Evolutionary conservation across 2,113 vertebrate genomes (phyloP).

Genomic region (Tricholaema leucomelas): DNA sequence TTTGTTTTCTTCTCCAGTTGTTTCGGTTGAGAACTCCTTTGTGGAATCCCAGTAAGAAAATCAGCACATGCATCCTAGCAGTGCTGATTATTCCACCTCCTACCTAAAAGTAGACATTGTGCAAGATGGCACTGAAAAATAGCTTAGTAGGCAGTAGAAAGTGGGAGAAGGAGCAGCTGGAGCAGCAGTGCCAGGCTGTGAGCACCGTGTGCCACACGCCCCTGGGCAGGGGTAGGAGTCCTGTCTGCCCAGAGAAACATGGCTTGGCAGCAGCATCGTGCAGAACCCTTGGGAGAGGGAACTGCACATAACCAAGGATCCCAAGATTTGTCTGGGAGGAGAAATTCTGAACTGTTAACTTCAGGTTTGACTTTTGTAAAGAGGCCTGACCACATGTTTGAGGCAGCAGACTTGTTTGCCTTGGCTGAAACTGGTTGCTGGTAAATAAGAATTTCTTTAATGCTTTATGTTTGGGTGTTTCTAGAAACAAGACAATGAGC

Average conservation of each 20-base stretch:
- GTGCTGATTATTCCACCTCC: neutral
- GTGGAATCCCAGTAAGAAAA: conserved; percentile 17
- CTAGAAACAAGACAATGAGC: neutral
- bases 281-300: neutral
- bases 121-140: neutral
- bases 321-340: neutral
- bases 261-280: neutral
- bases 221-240: neutral
- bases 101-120: neutral
- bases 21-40: neutral
- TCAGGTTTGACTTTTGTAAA: neutral
- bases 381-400: neutral
- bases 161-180: neutral
- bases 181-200: neutral
- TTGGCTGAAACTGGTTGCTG: neutral
- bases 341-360: neutral
- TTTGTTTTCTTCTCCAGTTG: neutral
- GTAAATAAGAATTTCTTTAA: neutral
- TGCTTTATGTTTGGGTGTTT: neutral
- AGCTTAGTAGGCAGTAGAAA: neutral
- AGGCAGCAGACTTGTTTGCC: neutral
- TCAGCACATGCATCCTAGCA: neutral
- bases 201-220: neutral
- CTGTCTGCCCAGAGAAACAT: neutral
- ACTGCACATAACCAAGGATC: neutral